Percentiles rank a stretch among this genome's conserved stretches.
phyloP scores from a whole-genome alignment of 37 sponge, comb jelly and placozoan species.

The Corticium candelabrum region DNA sequence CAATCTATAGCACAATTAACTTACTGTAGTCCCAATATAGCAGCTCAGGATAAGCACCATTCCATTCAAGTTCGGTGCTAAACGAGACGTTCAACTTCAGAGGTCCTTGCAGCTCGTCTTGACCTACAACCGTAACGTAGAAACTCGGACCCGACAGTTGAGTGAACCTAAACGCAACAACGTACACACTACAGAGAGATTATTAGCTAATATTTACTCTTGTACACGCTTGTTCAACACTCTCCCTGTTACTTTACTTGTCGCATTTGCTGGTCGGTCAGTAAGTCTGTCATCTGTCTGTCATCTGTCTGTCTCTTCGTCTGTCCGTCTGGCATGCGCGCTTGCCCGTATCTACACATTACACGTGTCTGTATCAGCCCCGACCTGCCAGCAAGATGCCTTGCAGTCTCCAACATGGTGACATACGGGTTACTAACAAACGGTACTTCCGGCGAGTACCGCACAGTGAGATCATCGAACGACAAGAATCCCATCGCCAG shows the following conservation, averaged over 20 bases:
- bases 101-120: slow-evolving; percentile 28
- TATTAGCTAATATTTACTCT: too few relatives aligned
- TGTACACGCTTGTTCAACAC: too few relatives aligned
- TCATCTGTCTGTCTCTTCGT: too few relatives aligned
- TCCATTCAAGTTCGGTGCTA: slow-evolving; percentile 40
- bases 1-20: too few relatives aligned
- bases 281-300: too few relatives aligned
- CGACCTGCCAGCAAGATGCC: neutral
- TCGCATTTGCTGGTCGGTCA: too few relatives aligned
- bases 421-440: neutral
- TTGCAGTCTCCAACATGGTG: neutral
- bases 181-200: neutral
- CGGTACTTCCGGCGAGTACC: neutral
- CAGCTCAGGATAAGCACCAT: slow-evolving; percentile 22
- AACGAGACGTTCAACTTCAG: slow-evolving; percentile 48
- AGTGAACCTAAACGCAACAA: slow-evolving; percentile 33
- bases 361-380: too few relatives aligned
- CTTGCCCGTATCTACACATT: too few relatives aligned
- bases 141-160: slow-evolving; percentile 74
- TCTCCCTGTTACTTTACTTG: too few relatives aligned
- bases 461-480: neutral
- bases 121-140: slow-evolving; percentile 61
- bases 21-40: slow-evolving; percentile 71
- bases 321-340: too few relatives aligned
- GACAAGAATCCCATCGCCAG: neutral